phyloP scores from a whole-genome alignment of 2,797 vertebrate genomes.

The Siniperca scherzeri region DNA sequence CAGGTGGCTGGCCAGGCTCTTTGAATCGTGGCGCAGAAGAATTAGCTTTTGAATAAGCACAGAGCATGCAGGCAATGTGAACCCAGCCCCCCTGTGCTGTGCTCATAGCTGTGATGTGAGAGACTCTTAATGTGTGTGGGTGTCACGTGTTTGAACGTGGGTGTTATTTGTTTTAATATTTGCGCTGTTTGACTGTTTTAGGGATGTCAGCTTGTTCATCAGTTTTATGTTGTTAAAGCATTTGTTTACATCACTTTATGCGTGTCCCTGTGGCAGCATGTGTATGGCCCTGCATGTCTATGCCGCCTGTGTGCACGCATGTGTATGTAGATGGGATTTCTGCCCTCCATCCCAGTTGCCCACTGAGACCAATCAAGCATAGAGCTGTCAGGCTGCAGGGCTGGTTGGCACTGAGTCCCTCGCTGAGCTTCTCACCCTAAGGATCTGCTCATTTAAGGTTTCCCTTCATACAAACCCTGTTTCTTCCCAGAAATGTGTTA shows the following conservation, averaged over 20 bases:
- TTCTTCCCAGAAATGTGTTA: slow-evolving; percentile 56
- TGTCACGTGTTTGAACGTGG: slow-evolving; percentile 68
- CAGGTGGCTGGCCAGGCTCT: slow-evolving; percentile 79
- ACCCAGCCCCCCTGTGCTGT: slow-evolving; percentile 50
- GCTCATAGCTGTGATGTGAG: slow-evolving; percentile 59
- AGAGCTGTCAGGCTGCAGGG: slow-evolving; percentile 74
- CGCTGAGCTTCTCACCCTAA: slow-evolving; percentile 61
- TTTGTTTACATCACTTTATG: slow-evolving; percentile 32
- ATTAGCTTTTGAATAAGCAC: slow-evolving; percentile 76
- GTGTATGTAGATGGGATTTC: slow-evolving; percentile 68
- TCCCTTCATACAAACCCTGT: slow-evolving; percentile 55
- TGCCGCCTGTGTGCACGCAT: slow-evolving; percentile 35
- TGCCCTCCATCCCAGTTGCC: slow-evolving; percentile 68
- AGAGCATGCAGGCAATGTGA: slow-evolving; percentile 56
- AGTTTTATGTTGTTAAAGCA: slow-evolving; percentile 31
- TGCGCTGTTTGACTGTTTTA: slow-evolving; percentile 18
- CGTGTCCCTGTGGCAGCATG: slow-evolving; percentile 13
- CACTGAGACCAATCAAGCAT: slow-evolving; percentile 79
- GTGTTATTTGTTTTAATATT: slow-evolving; percentile 58
- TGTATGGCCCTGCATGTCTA: slow-evolving; percentile 20
- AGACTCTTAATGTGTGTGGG: slow-evolving; percentile 74
- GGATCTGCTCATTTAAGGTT: slow-evolving; percentile 77
- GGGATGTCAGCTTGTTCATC: slow-evolving; percentile 21
- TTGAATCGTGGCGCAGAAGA: slow-evolving; percentile 62
- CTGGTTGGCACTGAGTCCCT: slow-evolving; percentile 65